These are phyloP conservation scores for Nemotelus nigrinus DNA, from an alignment of 2,888 invertebrate genomes.

Conservation along the genomic window DNA sequence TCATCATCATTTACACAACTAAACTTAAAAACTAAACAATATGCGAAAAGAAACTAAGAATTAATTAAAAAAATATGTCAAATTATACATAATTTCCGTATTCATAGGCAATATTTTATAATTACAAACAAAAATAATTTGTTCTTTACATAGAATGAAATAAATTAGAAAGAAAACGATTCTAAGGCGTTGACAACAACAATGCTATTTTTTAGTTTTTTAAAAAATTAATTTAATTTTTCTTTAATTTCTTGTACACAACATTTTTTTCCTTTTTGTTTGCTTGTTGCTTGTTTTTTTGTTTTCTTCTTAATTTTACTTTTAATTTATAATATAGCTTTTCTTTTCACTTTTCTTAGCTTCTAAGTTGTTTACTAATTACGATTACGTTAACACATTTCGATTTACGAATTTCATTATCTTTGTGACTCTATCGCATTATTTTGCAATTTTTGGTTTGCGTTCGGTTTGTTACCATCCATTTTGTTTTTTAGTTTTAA, in stretches of 20 bases:
- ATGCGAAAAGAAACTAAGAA: constrained; percentile 21
- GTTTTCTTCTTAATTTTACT: constrained; percentile 28
- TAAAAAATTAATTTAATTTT: constrained; percentile 22
- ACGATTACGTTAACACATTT: constrained; percentile 33
- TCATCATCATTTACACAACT: not conserved
- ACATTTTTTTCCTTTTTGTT: constrained; percentile 28
- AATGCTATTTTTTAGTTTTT: constrained; percentile 19
- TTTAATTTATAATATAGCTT: not conserved
- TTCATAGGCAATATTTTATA: constrained; percentile 21
- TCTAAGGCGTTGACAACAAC: constrained; percentile 39
- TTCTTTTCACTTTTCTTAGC: not conserved
- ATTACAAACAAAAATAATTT: constrained; percentile 46
- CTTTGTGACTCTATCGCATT: constrained; percentile 25
- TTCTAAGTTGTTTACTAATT: constrained; percentile 10
- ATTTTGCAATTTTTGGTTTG: constrained; percentile 27
- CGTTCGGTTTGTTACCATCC: not conserved
- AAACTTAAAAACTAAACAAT: constrained; percentile 37
- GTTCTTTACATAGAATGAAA: constrained; percentile 49
- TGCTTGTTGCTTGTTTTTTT: constrained; percentile 16
- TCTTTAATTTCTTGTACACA: constrained; percentile 21
- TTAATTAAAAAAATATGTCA: constrained; percentile 30
- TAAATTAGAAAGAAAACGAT: constrained; percentile 45
- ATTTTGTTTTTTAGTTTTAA: constrained; percentile 5
- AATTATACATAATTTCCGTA: constrained; percentile 8
- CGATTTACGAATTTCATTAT: constrained; percentile 32